Percentiles rank a stretch among this genome's conserved stretches.
Conservation (phyloP, 2,113 vertebrate species). For the Ailurus styani region DNA sequence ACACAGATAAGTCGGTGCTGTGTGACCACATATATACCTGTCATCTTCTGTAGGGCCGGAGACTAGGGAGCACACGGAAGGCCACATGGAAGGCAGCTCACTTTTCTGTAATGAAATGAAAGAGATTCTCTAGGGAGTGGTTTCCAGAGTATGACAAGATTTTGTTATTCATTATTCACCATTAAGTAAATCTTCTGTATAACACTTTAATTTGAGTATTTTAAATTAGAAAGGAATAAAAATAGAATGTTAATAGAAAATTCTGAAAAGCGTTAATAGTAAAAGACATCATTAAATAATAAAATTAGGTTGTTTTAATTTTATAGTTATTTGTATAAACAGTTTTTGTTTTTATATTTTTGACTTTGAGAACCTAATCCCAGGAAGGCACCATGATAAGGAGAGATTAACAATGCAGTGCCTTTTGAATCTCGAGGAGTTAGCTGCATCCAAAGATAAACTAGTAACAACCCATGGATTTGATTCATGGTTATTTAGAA, state of each 20-base stretch:
- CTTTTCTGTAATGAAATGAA: background rate
- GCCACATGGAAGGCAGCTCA: background rate
- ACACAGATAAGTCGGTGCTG: background rate
- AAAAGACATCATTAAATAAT: background rate
- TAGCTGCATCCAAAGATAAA: background rate
- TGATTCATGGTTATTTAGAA: background rate
- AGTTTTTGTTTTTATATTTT: background rate
- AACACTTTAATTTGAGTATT: constrained; percentile 16
- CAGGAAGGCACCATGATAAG: background rate
- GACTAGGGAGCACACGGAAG: background rate
- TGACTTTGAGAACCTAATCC: background rate
- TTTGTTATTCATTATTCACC: background rate
- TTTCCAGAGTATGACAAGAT: background rate
- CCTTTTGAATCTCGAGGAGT: background rate
- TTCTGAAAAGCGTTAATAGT: background rate
- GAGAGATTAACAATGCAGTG: background rate
- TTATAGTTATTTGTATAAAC: background rate
- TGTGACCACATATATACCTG: background rate
- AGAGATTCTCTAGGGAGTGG: background rate
- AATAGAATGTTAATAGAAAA: background rate
- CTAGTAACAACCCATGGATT: background rate
- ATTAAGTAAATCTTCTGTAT: background rate
- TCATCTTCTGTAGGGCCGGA: background rate
- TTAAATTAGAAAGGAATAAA: constrained; percentile 35
- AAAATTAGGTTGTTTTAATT: constrained; percentile 13